Evolutionary conservation across 1,140 invertebrate genomes (phyloP).

Genomic region (Aphis gossypii): DNA sequence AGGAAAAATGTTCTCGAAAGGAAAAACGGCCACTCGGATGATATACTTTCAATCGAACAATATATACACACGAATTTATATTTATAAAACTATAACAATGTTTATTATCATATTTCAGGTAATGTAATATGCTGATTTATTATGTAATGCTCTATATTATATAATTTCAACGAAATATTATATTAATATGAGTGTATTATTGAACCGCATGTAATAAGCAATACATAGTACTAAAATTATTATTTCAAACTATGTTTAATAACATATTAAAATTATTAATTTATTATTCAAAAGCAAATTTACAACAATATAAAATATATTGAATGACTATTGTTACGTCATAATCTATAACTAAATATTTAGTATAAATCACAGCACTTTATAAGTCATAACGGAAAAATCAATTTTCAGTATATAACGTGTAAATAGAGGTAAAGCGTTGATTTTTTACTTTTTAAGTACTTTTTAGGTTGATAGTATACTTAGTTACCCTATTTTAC

Average conservation of each 20-base stretch:
- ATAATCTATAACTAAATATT: background rate
- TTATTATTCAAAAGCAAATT: background rate
- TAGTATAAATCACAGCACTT: background rate
- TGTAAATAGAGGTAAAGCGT: background rate
- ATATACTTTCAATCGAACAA: background rate
- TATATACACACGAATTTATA: background rate
- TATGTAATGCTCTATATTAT: background rate
- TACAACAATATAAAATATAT: background rate
- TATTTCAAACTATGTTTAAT: too few relatives aligned
- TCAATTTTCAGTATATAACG: background rate
- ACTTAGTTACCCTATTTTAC: background rate
- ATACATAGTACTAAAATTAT: background rate
- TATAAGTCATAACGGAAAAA: background rate
- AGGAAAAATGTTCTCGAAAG: background rate
- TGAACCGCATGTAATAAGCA: background rate
- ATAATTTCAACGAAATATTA: background rate
- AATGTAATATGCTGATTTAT: background rate
- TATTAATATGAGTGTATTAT: background rate
- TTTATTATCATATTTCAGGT: background rate
- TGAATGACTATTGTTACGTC: background rate
- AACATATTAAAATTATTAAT: too few relatives aligned
- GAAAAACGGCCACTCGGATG: background rate
- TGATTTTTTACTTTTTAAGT: background rate
- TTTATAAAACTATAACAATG: background rate
- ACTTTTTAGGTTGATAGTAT: too few relatives aligned